phyloP scores from a whole-genome alignment of 2,113 vertebrate species.

The Hippoglossus stenolepis region DNA sequence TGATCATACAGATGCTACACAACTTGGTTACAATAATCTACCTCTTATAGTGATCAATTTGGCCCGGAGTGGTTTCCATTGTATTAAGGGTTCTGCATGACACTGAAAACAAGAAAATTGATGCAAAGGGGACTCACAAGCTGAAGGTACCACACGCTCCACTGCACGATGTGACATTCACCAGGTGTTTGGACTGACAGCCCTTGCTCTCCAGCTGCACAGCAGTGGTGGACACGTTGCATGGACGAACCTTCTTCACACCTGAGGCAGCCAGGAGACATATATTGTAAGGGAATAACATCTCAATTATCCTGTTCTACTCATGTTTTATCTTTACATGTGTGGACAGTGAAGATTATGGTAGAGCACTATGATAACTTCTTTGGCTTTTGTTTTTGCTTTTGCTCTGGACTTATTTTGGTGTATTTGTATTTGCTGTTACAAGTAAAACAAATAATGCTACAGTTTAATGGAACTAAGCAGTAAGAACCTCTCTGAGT shows the following conservation, averaged over 20 bases:
- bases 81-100: not conserved
- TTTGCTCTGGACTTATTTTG: not conserved
- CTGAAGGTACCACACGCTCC: constrained; percentile 85
- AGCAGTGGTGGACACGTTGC: constrained; percentile 64
- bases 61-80: no score
- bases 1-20: no score
- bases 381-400: no score
- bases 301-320: not conserved
- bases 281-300: no score
- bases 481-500: not conserved
- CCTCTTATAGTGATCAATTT: no score
- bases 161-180: constrained; percentile 82
- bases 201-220: constrained; percentile 70
- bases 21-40: no score
- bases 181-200: constrained; percentile 74
- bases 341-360: not conserved
- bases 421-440: not conserved
- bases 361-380: no score
- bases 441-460: not conserved
- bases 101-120: not conserved
- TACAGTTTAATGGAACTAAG: not conserved
- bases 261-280: constrained; percentile 35
- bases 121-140: constrained; percentile 76
- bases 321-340: not conserved
- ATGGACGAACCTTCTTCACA: constrained; percentile 42